A percentile compares a stretch with the other conserved stretches of the same genome.
These are phyloP conservation scores for Cosmia trapezina DNA, from an alignment of 2,888 invertebrate genomes.

Conservation along the genomic window DNA sequence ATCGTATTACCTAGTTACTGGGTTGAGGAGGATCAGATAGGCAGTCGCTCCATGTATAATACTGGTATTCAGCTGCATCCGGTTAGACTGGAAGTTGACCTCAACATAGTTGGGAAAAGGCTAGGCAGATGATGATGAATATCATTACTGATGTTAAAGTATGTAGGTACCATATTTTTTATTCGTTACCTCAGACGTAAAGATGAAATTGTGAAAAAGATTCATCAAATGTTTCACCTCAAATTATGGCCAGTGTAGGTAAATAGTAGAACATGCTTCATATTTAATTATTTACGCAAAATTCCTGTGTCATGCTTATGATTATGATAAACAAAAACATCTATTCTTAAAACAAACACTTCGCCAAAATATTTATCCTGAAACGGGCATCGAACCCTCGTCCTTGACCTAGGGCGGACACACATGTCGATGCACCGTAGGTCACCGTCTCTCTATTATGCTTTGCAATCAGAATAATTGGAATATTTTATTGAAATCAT, in stretches of 20 bases:
- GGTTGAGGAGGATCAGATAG: too few relatives aligned
- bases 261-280: not conserved
- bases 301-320: not conserved
- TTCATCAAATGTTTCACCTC: not conserved
- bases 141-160: not conserved
- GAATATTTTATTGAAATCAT: constrained; percentile 11
- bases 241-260: not conserved
- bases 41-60: too few relatives aligned
- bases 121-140: too few relatives aligned
- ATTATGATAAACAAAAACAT: constrained; percentile 15
- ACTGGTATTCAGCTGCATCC: too few relatives aligned
- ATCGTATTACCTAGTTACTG: too few relatives aligned
- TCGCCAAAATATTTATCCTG: constrained; percentile 25
- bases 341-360: constrained; percentile 13
- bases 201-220: not conserved
- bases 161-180: not conserved
- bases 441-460: constrained; percentile 3
- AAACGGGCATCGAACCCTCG: constrained; percentile 1
- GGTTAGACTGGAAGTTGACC: too few relatives aligned
- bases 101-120: too few relatives aligned
- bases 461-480: not conserved
- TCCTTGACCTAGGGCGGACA: constrained; percentile 21
- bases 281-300: not conserved
- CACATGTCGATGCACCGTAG: constrained; percentile 12
- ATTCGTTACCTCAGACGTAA: not conserved